Evolutionary conservation across 2,113 vertebrate genomes (phyloP).

Genomic region (Psittacus erithacus): DNA sequence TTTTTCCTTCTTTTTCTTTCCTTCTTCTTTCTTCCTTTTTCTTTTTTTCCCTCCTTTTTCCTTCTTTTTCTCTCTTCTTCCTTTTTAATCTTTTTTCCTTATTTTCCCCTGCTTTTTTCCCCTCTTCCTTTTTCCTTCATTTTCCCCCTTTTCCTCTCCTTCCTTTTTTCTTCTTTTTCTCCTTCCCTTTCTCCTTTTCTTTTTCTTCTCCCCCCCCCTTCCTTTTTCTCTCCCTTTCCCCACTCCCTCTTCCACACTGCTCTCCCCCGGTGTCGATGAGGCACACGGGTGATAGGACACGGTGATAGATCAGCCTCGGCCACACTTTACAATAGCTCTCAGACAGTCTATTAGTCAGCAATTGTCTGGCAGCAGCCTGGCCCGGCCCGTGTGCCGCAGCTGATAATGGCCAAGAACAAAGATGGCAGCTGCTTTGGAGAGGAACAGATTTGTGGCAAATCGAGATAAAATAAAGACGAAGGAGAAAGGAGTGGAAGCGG

Average conservation of each 20-base stretch:
- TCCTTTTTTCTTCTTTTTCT: not conserved
- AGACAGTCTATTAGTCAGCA: constrained; percentile 72
- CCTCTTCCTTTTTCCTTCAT: too few relatives aligned
- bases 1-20: accelerated
- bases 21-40: accelerated
- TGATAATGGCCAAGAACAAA: constrained; percentile 80
- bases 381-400: constrained; percentile 59
- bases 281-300: constrained; percentile 57
- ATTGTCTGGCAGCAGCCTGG: constrained; percentile 75
- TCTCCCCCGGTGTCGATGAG: not conserved
- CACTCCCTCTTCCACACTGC: not conserved
- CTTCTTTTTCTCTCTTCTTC: accelerated
- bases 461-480: constrained; percentile 79
- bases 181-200: too few relatives aligned
- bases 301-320: constrained; percentile 70
- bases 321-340: constrained; percentile 70
- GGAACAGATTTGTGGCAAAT: constrained; percentile 77
- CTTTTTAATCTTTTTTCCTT: accelerated
- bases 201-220: not conserved
- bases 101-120: accelerated
- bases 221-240: not conserved
- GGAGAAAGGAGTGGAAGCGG: constrained; percentile 43
- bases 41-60: accelerated
- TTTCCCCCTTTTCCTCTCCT: accelerated
- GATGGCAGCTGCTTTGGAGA: constrained; percentile 80